These are phyloP conservation scores for Gymnothorax reevesii DNA, from an alignment of 2,797 vertebrate genomes.

Conservation along the genomic window DNA sequence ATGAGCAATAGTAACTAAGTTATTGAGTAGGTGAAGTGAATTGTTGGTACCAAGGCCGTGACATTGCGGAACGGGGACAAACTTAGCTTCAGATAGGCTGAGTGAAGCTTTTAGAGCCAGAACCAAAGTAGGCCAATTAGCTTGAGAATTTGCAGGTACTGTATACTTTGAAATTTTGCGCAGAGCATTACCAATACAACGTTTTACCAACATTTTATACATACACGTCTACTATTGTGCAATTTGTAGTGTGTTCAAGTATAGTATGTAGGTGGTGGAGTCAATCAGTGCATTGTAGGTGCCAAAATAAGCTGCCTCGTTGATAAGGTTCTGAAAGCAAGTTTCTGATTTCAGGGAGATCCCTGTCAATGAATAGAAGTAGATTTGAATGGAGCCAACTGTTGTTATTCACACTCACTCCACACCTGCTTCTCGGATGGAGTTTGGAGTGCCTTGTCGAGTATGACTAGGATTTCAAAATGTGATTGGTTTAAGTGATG, in stretches of 20 bases:
- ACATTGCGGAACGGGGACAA: background rate
- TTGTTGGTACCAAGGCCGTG: background rate
- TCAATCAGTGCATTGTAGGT: background rate
- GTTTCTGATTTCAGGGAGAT: background rate
- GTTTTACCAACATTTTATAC: background rate
- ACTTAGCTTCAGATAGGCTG: background rate
- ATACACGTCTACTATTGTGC: too few species aligned
- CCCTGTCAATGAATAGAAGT: background rate
- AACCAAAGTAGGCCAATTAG: background rate
- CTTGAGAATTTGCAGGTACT: background rate
- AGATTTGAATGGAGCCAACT: background rate
- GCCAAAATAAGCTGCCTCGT: background rate
- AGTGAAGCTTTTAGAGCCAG: background rate
- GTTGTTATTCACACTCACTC: background rate
- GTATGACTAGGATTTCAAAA: background rate
- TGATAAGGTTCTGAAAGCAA: background rate
- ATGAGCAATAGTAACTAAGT: background rate
- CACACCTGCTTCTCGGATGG: background rate
- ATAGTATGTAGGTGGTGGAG: too few species aligned
- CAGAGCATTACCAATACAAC: background rate
- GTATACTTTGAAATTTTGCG: background rate
- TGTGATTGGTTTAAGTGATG: background rate
- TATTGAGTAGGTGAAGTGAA: background rate
- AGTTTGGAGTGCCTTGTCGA: background rate
- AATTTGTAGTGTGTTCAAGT: too few species aligned